phyloP scores from a whole-genome alignment of 2,113 vertebrate species.

The Manacus vitellinus region DNA sequence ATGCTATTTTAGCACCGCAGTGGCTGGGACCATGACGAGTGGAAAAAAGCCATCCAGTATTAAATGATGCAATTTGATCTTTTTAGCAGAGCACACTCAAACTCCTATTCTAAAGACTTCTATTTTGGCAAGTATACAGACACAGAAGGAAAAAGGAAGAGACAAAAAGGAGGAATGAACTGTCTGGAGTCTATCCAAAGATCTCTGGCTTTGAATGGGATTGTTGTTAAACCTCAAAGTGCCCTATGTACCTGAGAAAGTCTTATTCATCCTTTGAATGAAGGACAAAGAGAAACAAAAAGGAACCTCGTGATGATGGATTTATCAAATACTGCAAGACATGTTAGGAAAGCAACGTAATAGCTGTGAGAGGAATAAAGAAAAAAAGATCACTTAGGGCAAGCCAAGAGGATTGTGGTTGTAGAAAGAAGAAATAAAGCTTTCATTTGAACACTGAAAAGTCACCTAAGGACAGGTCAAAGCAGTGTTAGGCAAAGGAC shows the following conservation, averaged over 20 bases:
- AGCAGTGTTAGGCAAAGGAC: neutral
- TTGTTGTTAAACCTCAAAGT: conserved; percentile 44
- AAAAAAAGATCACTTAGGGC: neutral
- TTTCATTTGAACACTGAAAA: conserved; percentile 4
- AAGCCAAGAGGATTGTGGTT: neutral
- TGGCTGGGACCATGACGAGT: neutral
- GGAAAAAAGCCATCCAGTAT: conserved; percentile 35
- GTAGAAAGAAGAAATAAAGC: neutral
- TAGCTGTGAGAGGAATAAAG: neutral
- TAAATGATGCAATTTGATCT: conserved; percentile 35
- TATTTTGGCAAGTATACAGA: neutral
- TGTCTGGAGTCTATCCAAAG: conserved; percentile 34
- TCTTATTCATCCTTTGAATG: conserved; percentile 50
- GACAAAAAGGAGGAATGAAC: conserved; percentile 23
- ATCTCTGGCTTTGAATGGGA: conserved; percentile 29
- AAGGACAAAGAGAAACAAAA: conserved; percentile 47
- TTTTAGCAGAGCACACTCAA: neutral
- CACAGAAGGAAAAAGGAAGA: neutral
- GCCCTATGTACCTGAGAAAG: conserved; percentile 49
- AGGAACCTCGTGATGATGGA: conserved; percentile 4
- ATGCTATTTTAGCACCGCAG: conserved; percentile 27
- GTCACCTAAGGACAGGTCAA: conserved; percentile 51
- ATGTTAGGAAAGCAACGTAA: conserved; percentile 19
- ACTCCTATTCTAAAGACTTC: neutral
- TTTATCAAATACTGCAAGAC: conserved; percentile 35